phyloP scores from a whole-genome alignment of 2,797 vertebrate genomes.

The Syngnathus acus region DNA sequence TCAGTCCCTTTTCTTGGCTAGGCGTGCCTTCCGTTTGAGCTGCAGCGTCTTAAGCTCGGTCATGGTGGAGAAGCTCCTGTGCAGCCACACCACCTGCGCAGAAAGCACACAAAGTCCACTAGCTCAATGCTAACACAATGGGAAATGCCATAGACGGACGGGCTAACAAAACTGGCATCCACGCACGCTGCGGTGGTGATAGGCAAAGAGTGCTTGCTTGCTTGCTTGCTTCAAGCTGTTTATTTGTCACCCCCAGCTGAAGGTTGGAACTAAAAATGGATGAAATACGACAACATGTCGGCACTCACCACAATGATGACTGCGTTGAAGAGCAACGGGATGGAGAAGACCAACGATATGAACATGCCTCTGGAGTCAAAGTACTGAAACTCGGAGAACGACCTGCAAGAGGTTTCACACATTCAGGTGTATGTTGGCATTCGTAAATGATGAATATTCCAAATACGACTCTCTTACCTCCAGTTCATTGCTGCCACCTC shows the following conservation, averaged over 20 bases:
- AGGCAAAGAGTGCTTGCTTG: too few relatives aligned
- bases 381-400: slow-evolving; percentile 88
- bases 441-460: too few relatives aligned
- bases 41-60: slow-evolving; percentile 82
- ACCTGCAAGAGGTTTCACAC: slow-evolving; percentile 57
- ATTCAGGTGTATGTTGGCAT: not conserved
- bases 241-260: not conserved
- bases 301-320: slow-evolving; percentile 85
- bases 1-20: slow-evolving; percentile 64
- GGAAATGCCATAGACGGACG: too few relatives aligned
- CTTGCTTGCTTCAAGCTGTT: too few relatives aligned
- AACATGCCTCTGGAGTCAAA: slow-evolving; percentile 98
- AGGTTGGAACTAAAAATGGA: not conserved
- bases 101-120: not conserved
- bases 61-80: slow-evolving; percentile 84
- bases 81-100: slow-evolving; percentile 82
- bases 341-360: slow-evolving; percentile 87
- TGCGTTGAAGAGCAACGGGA: slow-evolving; percentile 82
- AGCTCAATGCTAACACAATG: too few relatives aligned
- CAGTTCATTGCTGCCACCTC: slow-evolving; percentile 91
- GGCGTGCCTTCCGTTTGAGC: slow-evolving; percentile 70
- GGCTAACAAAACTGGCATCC: too few relatives aligned
- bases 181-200: too few relatives aligned
- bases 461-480: slow-evolving; percentile 68
- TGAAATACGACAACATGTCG: not conserved